These are phyloP conservation scores for Cataglyphis altisquamis DNA, from an alignment of 2,888 invertebrate genomes.

Conservation along the genomic window DNA sequence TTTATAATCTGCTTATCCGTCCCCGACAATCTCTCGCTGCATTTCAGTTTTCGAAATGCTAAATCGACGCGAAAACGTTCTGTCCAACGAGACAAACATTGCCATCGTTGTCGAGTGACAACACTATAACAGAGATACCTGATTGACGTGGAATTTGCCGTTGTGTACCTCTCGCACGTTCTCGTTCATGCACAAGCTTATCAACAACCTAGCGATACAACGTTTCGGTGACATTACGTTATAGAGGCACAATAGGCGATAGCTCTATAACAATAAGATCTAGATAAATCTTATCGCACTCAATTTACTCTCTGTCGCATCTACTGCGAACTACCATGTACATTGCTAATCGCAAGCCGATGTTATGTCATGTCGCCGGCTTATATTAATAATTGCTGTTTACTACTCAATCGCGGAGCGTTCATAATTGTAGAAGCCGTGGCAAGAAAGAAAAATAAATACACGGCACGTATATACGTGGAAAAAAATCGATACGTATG, in stretches of 20 bases:
- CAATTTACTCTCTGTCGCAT: constrained; percentile 21
- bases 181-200: constrained; percentile 37
- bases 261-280: constrained; percentile 33
- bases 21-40: background rate
- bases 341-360: constrained; percentile 49
- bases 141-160: constrained; percentile 13
- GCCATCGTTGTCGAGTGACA: background rate
- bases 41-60: background rate
- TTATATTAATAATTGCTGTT: constrained; percentile 53
- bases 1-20: background rate
- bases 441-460: constrained; percentile 22
- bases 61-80: background rate
- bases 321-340: constrained; percentile 30
- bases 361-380: constrained; percentile 32
- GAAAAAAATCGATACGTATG: constrained; percentile 12
- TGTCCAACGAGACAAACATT: constrained; percentile 16
- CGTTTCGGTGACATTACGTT: constrained; percentile 18
- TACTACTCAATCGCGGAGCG: constrained; percentile 39
- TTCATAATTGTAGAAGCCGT: constrained; percentile 30
- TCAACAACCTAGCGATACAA: constrained; percentile 27
- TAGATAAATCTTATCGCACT: constrained; percentile 45
- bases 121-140: background rate
- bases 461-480: background rate
- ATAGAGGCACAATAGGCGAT: constrained; percentile 19
- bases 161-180: background rate